Evolutionary conservation across 2,888 invertebrate genomes (phyloP).

Genomic region (Argyresthia albistria): DNA sequence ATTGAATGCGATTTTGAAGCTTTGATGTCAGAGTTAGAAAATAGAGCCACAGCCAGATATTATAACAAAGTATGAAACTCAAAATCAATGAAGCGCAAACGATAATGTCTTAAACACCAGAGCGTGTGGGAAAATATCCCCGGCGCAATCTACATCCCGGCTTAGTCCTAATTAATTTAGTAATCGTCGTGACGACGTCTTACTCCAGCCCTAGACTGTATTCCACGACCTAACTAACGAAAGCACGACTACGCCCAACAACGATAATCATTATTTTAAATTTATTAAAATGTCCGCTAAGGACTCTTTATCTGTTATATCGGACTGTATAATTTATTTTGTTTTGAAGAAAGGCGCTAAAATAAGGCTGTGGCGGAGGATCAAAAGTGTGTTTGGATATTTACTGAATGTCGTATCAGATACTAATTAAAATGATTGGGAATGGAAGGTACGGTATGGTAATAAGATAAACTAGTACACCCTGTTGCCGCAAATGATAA

Average conservation of each 20-base stretch:
- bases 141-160: slow-evolving; percentile 63
- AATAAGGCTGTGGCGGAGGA: slow-evolving; percentile 32
- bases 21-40: too few relatives aligned
- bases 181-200: slow-evolving; percentile 69
- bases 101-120: slow-evolving; percentile 50
- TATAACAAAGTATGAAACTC: neutral
- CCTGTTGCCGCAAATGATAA: too few relatives aligned
- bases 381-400: too few relatives aligned
- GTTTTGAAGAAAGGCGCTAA: slow-evolving; percentile 48
- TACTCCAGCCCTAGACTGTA: slow-evolving; percentile 60
- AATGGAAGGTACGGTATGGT: too few relatives aligned
- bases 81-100: slow-evolving; percentile 40
- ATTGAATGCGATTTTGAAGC: too few relatives aligned
- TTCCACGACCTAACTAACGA: slow-evolving; percentile 64
- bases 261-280: slow-evolving; percentile 73
- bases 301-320: slow-evolving; percentile 66
- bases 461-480: too few relatives aligned
- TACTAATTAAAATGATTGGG: too few relatives aligned
- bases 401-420: too few relatives aligned
- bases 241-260: slow-evolving; percentile 68
- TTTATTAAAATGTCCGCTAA: slow-evolving; percentile 72
- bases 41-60: too few relatives aligned
- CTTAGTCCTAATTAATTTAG: slow-evolving; percentile 71
- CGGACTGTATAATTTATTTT: slow-evolving; percentile 70
- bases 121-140: slow-evolving; percentile 71